A percentile compares a stretch with the other conserved stretches of the same genome.
Conservation (phyloP, 1,140 invertebrate species). For the Sogatella furcifera region DNA sequence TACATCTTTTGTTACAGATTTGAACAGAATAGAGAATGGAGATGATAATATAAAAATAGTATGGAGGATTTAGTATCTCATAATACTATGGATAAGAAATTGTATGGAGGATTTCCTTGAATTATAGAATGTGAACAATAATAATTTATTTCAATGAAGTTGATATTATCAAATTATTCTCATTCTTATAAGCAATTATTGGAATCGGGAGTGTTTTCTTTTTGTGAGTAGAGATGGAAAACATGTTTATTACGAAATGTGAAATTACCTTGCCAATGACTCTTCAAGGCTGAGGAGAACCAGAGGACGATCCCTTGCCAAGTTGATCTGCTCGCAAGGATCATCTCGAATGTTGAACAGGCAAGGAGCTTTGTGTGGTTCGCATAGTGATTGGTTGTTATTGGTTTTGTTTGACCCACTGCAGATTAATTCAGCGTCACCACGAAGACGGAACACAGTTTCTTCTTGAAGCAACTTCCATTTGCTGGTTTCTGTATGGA, state of each 20-base stretch:
- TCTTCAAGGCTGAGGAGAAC: conserved; percentile 1
- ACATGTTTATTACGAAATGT: background rate
- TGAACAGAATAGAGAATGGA: no score
- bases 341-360: conserved; percentile 61
- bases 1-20: no score
- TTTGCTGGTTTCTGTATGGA: background rate
- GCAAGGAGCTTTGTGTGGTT: conserved; percentile 46
- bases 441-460: conserved; percentile 32
- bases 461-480: conserved; percentile 29
- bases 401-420: conserved; percentile 25
- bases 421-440: conserved; percentile 35
- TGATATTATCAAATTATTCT: no score
- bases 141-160: no score
- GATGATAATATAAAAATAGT: no score
- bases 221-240: background rate
- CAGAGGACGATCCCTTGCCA: conserved; percentile 36
- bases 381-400: conserved; percentile 32
- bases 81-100: no score
- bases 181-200: no score
- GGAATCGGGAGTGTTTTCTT: no score
- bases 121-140: no score
- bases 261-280: conserved; percentile 5
- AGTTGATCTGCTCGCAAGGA: conserved; percentile 65
- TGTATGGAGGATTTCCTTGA: no score
- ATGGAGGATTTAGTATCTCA: no score